phyloP scores from a whole-genome alignment of 2,888 invertebrate genomes.

The Pristionchus exspectatus region DNA sequence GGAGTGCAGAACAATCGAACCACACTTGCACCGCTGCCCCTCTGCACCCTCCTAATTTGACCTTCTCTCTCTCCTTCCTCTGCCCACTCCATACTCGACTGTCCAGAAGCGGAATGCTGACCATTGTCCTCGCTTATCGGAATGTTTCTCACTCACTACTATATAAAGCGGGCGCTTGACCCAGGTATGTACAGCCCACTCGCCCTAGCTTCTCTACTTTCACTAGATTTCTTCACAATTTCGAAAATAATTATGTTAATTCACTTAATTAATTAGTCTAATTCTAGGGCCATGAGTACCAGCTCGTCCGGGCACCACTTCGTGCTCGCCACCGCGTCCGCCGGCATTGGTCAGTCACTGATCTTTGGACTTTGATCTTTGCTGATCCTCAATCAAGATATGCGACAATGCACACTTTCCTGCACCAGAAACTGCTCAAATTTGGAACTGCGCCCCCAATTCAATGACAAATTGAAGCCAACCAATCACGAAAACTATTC shows the following conservation, averaged over 20 bases:
- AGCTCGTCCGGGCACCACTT: slow-evolving; percentile 51
- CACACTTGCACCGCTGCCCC: neutral
- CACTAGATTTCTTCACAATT: neutral
- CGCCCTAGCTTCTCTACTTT: neutral
- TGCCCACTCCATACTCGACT: neutral
- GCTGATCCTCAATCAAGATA: too few relatives aligned
- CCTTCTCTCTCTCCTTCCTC: neutral
- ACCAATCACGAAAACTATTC: too few relatives aligned
- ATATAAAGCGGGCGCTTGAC: neutral
- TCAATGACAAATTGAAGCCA: too few relatives aligned
- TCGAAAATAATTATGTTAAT: neutral
- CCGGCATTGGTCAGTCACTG: slow-evolving; percentile 1
- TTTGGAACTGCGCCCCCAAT: too few relatives aligned
- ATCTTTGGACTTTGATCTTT: slow-evolving; percentile 11
- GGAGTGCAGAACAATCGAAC: slow-evolving; percentile 9
- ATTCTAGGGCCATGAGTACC: slow-evolving; percentile 12
- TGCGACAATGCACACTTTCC: too few relatives aligned
- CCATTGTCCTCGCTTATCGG: slow-evolving; percentile 1
- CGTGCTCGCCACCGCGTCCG: slow-evolving; percentile 47
- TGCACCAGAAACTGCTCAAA: too few relatives aligned
- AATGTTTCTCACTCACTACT: neutral
- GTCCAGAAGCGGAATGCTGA: neutral
- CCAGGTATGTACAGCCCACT: neutral
- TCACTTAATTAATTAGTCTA: neutral
- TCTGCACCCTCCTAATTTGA: neutral